Percentiles rank a stretch among this genome's conserved stretches.
Evolutionary conservation across 64 coral and sea anemone genomes (phyloP).

Genomic region (Dendrophyllia cribrosa): DNA sequence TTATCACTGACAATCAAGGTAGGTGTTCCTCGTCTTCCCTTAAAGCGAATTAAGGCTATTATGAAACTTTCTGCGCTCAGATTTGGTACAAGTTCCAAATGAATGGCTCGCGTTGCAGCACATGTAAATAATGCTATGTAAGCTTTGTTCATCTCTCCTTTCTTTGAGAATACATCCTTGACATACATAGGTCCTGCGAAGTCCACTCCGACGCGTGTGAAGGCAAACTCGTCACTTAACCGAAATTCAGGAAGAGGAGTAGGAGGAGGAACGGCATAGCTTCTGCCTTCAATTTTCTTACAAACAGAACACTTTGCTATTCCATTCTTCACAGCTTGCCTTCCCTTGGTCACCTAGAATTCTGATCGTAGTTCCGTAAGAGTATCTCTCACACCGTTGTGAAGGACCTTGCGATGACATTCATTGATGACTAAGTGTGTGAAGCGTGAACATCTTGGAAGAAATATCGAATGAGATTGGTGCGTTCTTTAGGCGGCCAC

Average conservation of each 20-base stretch:
- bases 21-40: conserved; percentile 27
- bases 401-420: conserved; percentile 54
- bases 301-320: conserved; percentile 64
- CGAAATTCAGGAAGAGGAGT: conserved; percentile 59
- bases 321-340: conserved; percentile 26
- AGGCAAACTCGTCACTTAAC: conserved; percentile 60
- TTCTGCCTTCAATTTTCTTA: conserved; percentile 53
- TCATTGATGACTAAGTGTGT: conserved; percentile 39
- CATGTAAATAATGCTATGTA: conserved; percentile 53
- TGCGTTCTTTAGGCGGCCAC: conserved; percentile 27
- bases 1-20: conserved; percentile 47
- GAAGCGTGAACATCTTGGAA: conserved; percentile 39
- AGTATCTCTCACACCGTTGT: conserved; percentile 54
- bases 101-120: conserved; percentile 34
- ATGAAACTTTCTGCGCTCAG: conserved; percentile 17
- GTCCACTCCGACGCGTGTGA: conserved; percentile 68
- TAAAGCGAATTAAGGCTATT: conserved; percentile 25
- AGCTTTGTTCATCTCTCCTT: conserved; percentile 11
- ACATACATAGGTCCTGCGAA: conserved; percentile 71
- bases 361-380: conserved; percentile 57
- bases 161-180: conserved; percentile 22
- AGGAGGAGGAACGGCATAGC: conserved; percentile 42
- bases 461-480: conserved; percentile 38
- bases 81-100: too few species aligned
- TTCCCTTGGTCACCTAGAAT: conserved; percentile 43